Evolutionary conservation across 30 jellyfish, hydroid and myxozoan genomes (phyloP).

Genomic region (Sanderia malayensis): DNA sequence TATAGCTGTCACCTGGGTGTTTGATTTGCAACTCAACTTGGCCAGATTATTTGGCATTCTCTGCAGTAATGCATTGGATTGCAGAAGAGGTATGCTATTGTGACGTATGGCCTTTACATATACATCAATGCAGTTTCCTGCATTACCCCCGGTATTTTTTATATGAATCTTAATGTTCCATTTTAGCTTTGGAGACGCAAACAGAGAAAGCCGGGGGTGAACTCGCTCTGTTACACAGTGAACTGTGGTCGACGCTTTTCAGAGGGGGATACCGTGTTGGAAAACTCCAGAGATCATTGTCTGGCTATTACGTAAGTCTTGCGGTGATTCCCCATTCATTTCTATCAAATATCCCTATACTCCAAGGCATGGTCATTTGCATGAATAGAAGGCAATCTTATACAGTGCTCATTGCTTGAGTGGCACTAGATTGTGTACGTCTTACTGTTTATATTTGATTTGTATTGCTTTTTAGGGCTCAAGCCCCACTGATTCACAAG

Average conservation of each 20-base stretch:
- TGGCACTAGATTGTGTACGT: too few relatives aligned
- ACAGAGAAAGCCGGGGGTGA: constrained; percentile 77
- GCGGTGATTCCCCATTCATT: too few relatives aligned
- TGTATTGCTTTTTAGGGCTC: constrained; percentile 80
- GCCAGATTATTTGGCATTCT: constrained; percentile 80
- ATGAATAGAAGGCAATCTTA: too few relatives aligned
- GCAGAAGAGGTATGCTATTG: constrained; percentile 85
- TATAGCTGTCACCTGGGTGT: constrained; percentile 91
- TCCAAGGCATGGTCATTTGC: too few relatives aligned
- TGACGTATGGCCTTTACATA: too few relatives aligned
- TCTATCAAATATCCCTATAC: too few relatives aligned
- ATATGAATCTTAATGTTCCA: neutral
- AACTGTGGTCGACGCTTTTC: constrained; percentile 91
- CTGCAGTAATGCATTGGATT: constrained; percentile 89
- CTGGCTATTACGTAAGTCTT: constrained; percentile 90
- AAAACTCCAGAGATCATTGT: constrained; percentile 81
- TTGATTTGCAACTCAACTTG: constrained; percentile 79
- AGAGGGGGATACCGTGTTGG: constrained; percentile 96
- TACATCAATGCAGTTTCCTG: too few relatives aligned
- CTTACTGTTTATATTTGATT: too few relatives aligned
- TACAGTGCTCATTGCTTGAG: too few relatives aligned
- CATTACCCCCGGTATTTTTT: neutral
- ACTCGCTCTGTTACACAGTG: constrained; percentile 90
- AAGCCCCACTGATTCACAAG: constrained; percentile 89
- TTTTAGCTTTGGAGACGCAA: constrained; percentile 68